Evolutionary conservation across 2,113 vertebrate species (phyloP), one percentile per base, ranked within the genome.

Genomic region (Muscicapa adusta): DNA sequence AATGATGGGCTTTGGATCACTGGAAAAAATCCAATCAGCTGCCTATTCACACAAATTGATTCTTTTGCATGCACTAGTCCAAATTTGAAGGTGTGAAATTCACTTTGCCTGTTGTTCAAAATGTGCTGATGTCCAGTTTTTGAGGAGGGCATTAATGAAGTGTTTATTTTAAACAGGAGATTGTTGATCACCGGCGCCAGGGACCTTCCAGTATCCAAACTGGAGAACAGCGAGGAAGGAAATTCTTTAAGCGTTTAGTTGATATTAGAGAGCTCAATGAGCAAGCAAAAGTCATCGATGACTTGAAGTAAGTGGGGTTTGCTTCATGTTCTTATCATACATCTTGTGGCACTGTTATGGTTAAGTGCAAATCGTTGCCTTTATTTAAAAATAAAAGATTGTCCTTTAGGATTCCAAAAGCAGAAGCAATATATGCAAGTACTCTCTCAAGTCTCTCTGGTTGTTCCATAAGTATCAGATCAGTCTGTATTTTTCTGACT

Each of bases 231-330:
- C 96, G 99, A 81, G 98, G 98, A 91, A 98, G 99, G 85, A 99
- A 99, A 94, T 98, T 99, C 67, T 97, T 98, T 77, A 99, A 99
- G 89, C 98, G 99, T 76, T 97, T 99, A 73, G 98, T 99, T 19
- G 99, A 99, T 95, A 99, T 99, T 86, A 96, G 99, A 95, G 99
- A 99, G 96, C 98, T 99, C 70, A 99, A 99, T 66, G 99, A 99
- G 87, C 99, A 99, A 97, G 99, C 99, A 73, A 99, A 98, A 98
- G 99, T 99, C 93, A 99, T 99, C 57, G 99, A 99, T 76, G 99
- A 99, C 96, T 98, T 99, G 81, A 99, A 99, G 99, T 99, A 98
- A 96, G 98, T 96, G 84, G 48, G 12, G 5, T 42, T 45, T 70
- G 10, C 38, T 53, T 78, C 9, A 6, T 57, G 12, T 36, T 61